Base-by-base conservation (phyloP, 1,140 invertebrate genomes). In the Chymomyza costata region DNA sequence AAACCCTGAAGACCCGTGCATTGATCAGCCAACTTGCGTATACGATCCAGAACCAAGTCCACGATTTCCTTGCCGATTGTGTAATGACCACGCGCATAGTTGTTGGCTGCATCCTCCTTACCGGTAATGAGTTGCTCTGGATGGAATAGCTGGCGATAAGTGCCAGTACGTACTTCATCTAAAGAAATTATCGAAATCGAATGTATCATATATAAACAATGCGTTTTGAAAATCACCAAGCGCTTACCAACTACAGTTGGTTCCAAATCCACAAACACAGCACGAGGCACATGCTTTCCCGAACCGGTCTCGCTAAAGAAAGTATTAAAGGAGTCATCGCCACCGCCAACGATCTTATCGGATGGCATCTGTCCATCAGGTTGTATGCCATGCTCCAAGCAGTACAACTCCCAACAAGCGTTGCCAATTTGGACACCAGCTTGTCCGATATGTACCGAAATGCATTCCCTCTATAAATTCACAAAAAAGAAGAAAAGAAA, bases 351-450 rank as follows among this genome's bases (percentile, higher is more conserved):
- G 46, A 88, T 90, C 84, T 91, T 92, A 85, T 91, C 91, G 6
- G 90, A 95, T n/a, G 91, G 91, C 92, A 93, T 93, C 81, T 91
- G 89, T 2, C 94, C 94, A 87, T 96, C 93, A 37, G 94, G 94
- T 85, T 95, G 93, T 82, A 96, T 96, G 17, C 94, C 93, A 87
- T 95, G 94, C 85, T 96, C 95, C 65, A 96, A 86, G 84, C 95
- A 96, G 87, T 95, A 96, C 47, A 97, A 87, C 84, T 96, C 95
- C 91, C 91, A 93, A 82, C 91, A 92, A 43, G 93, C 93, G 84
- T 95, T 95, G 58, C 94, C 95, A 82, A 96, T 95, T 87, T 96
- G 95, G 2, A 95, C 93, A 38, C 94, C 94, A 52, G 94, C 94
- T 87, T 96, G 94, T 35, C 94, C 94, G 70, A 96, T 90, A 86